Conservation (phyloP, 2,113 vertebrate species). For the Neogale vison region DNA sequence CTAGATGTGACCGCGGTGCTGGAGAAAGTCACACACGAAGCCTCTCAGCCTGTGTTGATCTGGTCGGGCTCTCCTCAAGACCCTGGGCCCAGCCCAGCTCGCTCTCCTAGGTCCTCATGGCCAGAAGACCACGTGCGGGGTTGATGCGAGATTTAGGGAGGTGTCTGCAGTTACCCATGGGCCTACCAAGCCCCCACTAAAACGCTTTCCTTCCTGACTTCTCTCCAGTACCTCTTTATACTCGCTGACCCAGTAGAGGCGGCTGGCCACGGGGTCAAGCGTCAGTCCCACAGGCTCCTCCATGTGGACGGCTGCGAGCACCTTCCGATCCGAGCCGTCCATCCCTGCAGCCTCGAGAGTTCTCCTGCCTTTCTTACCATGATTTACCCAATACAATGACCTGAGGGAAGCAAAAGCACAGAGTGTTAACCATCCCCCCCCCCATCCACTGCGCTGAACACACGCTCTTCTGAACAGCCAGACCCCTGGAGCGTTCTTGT, state of each 20-base stretch:
- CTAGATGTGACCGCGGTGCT: background rate
- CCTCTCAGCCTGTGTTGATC: background rate
- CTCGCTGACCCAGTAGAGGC: constrained; percentile 93
- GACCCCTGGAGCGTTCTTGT: background rate
- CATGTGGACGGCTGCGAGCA: constrained; percentile 84
- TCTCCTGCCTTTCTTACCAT: constrained; percentile 74
- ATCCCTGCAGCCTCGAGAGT: constrained; percentile 90
- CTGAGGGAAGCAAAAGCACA: constrained; percentile 74
- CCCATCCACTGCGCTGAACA: accelerated
- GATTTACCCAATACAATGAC: constrained; percentile 92
- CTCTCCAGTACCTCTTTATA: constrained; percentile 87
- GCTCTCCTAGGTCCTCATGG: background rate
- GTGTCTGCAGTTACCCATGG: background rate
- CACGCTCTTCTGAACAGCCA: background rate
- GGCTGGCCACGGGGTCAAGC: constrained; percentile 86
- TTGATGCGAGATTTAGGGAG: background rate
- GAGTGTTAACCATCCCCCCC: background rate
- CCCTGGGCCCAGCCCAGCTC: background rate
- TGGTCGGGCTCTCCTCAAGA: background rate
- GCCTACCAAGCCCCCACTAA: background rate
- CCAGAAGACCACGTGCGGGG: background rate
- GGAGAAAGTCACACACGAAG: background rate
- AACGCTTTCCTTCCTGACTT: background rate
- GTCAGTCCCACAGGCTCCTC: constrained; percentile 88
- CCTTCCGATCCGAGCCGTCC: constrained; percentile 88